These are phyloP conservation scores for Puffinus mauretanicus DNA, from an alignment of 2,113 vertebrate species.

Conservation along the genomic window DNA sequence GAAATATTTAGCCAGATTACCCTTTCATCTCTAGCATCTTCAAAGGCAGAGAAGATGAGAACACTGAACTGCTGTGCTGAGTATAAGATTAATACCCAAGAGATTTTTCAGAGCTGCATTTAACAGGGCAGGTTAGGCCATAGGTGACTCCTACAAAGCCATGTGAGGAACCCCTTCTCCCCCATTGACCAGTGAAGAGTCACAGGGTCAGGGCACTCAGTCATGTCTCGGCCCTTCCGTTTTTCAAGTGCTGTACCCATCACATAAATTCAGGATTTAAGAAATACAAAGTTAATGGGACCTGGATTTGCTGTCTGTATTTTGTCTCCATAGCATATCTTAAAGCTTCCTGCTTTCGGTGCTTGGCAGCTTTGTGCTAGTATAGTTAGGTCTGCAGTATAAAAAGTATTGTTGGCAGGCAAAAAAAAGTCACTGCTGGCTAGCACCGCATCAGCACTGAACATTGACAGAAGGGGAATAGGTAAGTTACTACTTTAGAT, in stretches of 20 bases:
- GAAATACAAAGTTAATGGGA: not conserved
- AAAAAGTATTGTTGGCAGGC: not conserved
- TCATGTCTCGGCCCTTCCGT: rapidly evolving
- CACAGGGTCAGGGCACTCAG: not conserved
- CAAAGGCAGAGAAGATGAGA: not conserved
- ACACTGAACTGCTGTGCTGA: no score
- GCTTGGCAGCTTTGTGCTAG: not conserved
- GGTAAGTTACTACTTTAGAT: not conserved
- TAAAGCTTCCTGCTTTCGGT: not conserved
- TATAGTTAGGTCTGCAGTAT: not conserved
- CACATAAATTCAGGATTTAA: not conserved
- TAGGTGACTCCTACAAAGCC: not conserved
- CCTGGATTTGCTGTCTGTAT: not conserved
- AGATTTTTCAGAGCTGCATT: not conserved
- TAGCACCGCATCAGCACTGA: not conserved
- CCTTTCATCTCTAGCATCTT: not conserved
- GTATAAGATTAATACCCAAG: rapidly evolving
- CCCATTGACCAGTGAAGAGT: not conserved
- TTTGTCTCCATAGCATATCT: not conserved
- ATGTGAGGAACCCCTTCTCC: not conserved
- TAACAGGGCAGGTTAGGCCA: not conserved
- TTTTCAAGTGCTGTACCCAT: not conserved
- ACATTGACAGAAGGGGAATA: rapidly evolving
- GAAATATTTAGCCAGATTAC: not conserved
- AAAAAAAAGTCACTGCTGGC: not conserved